Conservation (phyloP, 1,140 invertebrate species). For the Drosophila arawakana region DNA sequence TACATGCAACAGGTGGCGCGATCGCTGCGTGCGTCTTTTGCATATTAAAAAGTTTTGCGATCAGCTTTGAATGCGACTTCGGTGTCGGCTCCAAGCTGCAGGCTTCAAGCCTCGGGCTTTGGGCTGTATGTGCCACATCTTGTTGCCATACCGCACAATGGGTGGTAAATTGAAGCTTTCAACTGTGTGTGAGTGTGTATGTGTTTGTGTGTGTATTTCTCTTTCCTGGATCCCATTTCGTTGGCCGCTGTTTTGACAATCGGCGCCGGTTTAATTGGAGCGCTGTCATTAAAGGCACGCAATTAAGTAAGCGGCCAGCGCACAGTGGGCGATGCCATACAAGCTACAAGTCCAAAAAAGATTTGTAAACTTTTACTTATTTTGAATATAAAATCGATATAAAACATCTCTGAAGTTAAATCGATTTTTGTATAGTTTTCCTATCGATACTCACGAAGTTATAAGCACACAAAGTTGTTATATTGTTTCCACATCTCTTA, state of each 20-base stretch:
- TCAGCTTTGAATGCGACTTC: slow-evolving; percentile 23
- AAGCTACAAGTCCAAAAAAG: too few relatives aligned
- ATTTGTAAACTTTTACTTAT: too few relatives aligned
- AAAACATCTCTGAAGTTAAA: too few relatives aligned
- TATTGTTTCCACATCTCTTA: too few relatives aligned
- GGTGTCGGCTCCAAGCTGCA: not conserved
- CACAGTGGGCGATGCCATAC: not conserved
- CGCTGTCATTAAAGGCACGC: slow-evolving; percentile 75
- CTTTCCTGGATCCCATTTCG: slow-evolving; percentile 63
- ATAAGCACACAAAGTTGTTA: too few relatives aligned
- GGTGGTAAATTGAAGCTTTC: slow-evolving; percentile 81
- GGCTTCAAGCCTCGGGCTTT: not conserved
- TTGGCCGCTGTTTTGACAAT: slow-evolving; percentile 78
- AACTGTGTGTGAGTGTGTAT: slow-evolving; percentile 51
- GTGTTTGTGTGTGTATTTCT: slow-evolving; percentile 25
- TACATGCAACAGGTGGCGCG: slow-evolving; percentile 47
- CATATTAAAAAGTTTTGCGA: slow-evolving; percentile 49
- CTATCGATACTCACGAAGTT: too few relatives aligned
- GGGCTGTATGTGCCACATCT: slow-evolving; percentile 11
- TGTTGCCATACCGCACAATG: slow-evolving; percentile 70
- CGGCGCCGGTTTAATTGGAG: slow-evolving; percentile 76
- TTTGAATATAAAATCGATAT: too few relatives aligned
- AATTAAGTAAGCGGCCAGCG: slow-evolving; percentile 38
- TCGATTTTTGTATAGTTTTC: too few relatives aligned
- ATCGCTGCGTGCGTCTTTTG: slow-evolving; percentile 55